These are phyloP conservation scores for Hippocampus barbouri DNA, from an alignment of 2,113 vertebrate species.

Conservation along the genomic window DNA sequence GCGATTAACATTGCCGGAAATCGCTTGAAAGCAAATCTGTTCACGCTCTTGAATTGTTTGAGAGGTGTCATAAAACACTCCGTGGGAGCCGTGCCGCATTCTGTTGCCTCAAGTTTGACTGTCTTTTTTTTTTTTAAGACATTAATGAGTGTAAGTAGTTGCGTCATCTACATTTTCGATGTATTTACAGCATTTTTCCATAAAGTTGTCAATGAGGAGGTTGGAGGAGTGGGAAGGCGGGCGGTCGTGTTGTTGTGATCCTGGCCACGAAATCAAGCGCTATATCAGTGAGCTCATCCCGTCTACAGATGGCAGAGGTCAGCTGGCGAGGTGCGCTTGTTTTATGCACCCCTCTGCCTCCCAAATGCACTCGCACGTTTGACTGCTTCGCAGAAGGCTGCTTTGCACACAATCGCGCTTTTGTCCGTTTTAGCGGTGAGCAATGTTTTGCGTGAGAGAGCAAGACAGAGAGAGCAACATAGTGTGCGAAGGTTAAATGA, in stretches of 20 bases:
- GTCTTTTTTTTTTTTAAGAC: neutral
- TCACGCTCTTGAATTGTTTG: neutral
- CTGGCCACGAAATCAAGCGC: conserved; percentile 66
- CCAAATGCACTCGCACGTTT: conserved; percentile 44
- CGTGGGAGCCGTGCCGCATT: neutral
- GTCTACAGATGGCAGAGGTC: conserved; percentile 63
- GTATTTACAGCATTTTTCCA: conserved; percentile 47
- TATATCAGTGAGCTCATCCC: conserved; percentile 64
- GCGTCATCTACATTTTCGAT: too few species aligned
- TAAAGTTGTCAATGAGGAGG: conserved; percentile 43
- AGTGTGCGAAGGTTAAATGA: conserved; percentile 65
- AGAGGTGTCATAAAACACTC: neutral
- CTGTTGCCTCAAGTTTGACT: neutral
- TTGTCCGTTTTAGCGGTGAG: conserved; percentile 54
- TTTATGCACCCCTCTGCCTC: conserved; percentile 43
- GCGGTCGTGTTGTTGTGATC: conserved; percentile 69
- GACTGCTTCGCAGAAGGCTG: conserved; percentile 39
- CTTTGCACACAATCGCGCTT: conserved; percentile 65
- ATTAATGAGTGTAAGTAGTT: neutral
- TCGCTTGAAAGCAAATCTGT: neutral
- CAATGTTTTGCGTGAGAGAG: conserved; percentile 38
- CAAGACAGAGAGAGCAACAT: conserved; percentile 17
- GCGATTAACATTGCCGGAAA: too few species aligned
- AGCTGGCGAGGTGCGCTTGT: conserved; percentile 57
- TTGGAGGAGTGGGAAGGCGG: conserved; percentile 24